Conservation (phyloP, 2,113 vertebrate species). For the Sciurus niger region DNA sequence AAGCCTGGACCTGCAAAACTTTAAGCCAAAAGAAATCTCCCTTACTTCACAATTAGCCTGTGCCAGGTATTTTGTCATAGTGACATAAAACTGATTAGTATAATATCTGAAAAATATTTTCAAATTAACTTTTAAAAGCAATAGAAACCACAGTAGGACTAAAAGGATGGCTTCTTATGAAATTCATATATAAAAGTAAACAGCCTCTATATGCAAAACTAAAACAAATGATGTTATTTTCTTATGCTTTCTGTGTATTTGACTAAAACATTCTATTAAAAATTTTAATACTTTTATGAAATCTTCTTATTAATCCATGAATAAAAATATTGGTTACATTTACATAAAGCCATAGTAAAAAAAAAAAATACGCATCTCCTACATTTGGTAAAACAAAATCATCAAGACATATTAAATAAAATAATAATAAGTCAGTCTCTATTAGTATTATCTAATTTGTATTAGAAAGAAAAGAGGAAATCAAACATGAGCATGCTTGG, state of each 20-base stretch:
- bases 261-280: neutral
- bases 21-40: neutral
- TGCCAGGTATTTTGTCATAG: neutral
- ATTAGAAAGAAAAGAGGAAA: neutral
- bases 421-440: neutral
- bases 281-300: neutral
- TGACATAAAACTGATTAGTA: neutral
- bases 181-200: neutral
- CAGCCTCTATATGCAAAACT: neutral
- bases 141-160: neutral
- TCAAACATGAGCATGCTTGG: neutral
- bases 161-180: neutral
- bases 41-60: neutral
- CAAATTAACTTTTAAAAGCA: neutral
- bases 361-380: neutral
- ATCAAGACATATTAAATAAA: neutral
- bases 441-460: neutral
- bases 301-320: neutral
- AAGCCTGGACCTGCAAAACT: neutral
- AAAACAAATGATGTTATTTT: neutral
- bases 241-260: neutral
- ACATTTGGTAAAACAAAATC: slow-evolving; percentile 1
- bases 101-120: neutral
- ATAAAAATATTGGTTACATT: neutral
- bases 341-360: neutral